A percentile compares a stretch with the other conserved stretches of the same genome.
Conservation (phyloP, 1,140 invertebrate species). For the Harlomillsia oculata region DNA sequence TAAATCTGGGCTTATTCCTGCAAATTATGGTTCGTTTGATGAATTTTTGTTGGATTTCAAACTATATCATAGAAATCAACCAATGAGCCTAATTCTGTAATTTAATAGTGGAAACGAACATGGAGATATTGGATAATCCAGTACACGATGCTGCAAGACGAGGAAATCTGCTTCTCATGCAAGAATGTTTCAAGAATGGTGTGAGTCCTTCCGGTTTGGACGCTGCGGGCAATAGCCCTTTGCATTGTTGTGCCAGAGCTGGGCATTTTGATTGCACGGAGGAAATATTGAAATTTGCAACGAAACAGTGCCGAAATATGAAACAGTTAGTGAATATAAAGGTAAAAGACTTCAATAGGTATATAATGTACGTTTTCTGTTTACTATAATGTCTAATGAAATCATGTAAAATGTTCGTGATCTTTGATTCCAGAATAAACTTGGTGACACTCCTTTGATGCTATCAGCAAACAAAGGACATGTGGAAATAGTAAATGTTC, state of each 20-base stretch:
- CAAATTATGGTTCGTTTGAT: conserved; percentile 50
- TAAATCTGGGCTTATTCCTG: conserved; percentile 53
- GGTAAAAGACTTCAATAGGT: background rate
- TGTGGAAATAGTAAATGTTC: conserved; percentile 50
- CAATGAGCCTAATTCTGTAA: background rate
- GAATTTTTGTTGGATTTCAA: background rate
- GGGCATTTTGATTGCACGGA: conserved; percentile 48
- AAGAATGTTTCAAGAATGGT: conserved; percentile 53
- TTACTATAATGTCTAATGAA: background rate
- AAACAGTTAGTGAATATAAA: conserved; percentile 42
- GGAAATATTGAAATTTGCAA: conserved; percentile 38
- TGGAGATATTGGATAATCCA: conserved; percentile 53
- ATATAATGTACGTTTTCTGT: background rate
- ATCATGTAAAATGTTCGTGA: too few species aligned
- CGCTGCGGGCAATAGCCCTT: conserved; percentile 55
- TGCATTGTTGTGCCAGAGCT: conserved; percentile 45
- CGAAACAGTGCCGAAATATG: conserved; percentile 24
- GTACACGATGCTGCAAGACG: conserved; percentile 61
- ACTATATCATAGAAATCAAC: background rate
- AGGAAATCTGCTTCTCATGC: conserved; percentile 55
- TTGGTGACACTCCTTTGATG: conserved; percentile 55
- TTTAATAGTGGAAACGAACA: conserved; percentile 51
- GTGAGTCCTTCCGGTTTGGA: conserved; percentile 61
- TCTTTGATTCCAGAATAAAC: conserved; percentile 43
- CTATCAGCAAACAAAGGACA: conserved; percentile 51